These are phyloP conservation scores for Rhadina sibilatrix DNA, from an alignment of 2,113 vertebrate species.

Conservation along the genomic window DNA sequence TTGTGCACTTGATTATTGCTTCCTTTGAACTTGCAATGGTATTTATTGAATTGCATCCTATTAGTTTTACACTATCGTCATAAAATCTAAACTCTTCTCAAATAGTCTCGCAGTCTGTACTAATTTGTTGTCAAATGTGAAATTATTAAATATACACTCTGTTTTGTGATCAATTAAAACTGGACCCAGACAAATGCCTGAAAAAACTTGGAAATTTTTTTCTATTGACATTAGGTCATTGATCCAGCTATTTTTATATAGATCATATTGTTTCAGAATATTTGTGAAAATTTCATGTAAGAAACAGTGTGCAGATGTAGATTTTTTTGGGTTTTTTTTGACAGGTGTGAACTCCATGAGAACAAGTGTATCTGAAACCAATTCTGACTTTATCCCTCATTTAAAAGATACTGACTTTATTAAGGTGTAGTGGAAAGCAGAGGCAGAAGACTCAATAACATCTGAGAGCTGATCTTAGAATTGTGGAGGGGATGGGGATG, in stretches of 20 bases:
- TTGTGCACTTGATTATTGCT: not conserved
- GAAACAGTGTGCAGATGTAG: not conserved
- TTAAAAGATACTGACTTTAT: not conserved
- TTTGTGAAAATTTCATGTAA: not conserved
- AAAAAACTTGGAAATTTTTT: not conserved
- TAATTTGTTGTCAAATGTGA: not conserved
- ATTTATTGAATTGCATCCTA: not conserved
- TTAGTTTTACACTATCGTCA: not conserved
- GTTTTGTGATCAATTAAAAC: not conserved
- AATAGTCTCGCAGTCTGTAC: not conserved
- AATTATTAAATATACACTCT: not conserved
- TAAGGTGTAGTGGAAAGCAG: not conserved
- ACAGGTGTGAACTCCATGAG: not conserved
- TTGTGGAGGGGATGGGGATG: not conserved
- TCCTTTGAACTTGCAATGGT: not conserved
- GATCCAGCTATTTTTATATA: not conserved
- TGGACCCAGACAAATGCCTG: not conserved
- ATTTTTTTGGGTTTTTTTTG: not conserved
- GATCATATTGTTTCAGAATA: not conserved
- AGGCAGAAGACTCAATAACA: not conserved
- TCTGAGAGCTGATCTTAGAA: not conserved
- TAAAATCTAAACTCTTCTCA: not conserved
- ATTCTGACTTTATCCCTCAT: not conserved
- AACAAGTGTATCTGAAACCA: not conserved
- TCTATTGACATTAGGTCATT: not conserved